These are phyloP conservation scores for Furcula furcula DNA, from an alignment of 2,888 invertebrate genomes.

Conservation along the genomic window DNA sequence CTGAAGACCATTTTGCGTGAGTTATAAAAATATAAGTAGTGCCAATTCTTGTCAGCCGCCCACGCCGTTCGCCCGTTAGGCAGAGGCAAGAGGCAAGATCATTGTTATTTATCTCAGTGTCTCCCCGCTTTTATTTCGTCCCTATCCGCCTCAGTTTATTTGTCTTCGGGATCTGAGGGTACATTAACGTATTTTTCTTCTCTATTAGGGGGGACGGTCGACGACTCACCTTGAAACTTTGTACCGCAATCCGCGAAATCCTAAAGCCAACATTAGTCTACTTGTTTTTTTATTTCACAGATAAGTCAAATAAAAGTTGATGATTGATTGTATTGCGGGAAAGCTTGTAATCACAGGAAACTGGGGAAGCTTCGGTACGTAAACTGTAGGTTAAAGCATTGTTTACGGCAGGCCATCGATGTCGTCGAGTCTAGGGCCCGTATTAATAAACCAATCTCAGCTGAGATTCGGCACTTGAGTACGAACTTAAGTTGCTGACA, in stretches of 20 bases:
- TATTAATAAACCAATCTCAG: too few species aligned
- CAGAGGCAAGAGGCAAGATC: too few species aligned
- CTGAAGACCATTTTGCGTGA: too few species aligned
- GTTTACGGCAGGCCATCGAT: conserved; percentile 47
- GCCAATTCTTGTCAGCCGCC: too few species aligned
- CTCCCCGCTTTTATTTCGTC: conserved; percentile 75
- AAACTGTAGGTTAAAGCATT: conserved; percentile 41
- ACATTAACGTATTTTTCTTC: conserved; percentile 82
- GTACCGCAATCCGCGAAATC: conserved; percentile 57
- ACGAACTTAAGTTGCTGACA: too few species aligned
- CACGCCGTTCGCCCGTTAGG: too few species aligned
- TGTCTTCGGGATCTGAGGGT: conserved; percentile 78
- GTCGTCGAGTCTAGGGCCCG: too few species aligned
- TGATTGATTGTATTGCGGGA: conserved; percentile 75
- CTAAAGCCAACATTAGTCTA: conserved; percentile 59
- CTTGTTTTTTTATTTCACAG: conserved; percentile 71
- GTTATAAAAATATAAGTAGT: too few species aligned
- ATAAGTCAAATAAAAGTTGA: conserved; percentile 79
- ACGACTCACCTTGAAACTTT: conserved; percentile 76
- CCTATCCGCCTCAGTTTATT: conserved; percentile 76
- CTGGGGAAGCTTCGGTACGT: conserved; percentile 50
- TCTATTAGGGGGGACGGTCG: conserved; percentile 77
- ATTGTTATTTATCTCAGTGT: conserved; percentile 76
- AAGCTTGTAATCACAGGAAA: conserved; percentile 61
- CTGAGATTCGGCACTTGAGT: too few species aligned